Evolutionary conservation across 2,888 invertebrate species (phyloP).

Genomic region (Macroteleia sp.): DNA sequence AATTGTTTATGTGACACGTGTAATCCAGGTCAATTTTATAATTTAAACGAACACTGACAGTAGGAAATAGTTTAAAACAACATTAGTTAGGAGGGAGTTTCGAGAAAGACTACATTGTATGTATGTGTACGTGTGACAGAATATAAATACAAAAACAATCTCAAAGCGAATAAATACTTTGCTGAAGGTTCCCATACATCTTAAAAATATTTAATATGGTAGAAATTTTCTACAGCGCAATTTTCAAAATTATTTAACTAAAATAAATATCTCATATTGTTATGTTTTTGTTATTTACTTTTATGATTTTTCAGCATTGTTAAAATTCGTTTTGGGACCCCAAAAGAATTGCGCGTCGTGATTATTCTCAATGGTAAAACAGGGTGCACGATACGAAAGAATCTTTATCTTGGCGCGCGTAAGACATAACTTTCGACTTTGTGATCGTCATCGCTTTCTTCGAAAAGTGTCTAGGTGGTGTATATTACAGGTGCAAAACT

Average conservation of each 20-base stretch:
- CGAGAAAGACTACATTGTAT: conserved; percentile 22
- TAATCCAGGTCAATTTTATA: conserved; percentile 20
- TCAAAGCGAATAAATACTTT: conserved; percentile 32
- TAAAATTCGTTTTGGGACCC: conserved; percentile 30
- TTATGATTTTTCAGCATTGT: conserved; percentile 20
- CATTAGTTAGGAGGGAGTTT: conserved; percentile 40
- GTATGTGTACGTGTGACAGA: background rate
- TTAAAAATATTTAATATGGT: too few relatives aligned
- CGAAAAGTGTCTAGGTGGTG: conserved; percentile 38
- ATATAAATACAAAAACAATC: conserved; percentile 15
- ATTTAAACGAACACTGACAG: conserved; percentile 24
- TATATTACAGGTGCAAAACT: conserved; percentile 45
- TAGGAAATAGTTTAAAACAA: conserved; percentile 18
- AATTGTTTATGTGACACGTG: conserved; percentile 21
- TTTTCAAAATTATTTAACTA: too few relatives aligned
- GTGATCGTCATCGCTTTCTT: conserved; percentile 37
- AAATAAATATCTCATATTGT: too few relatives aligned
- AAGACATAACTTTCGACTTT: conserved; percentile 10
- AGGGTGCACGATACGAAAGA: conserved; percentile 38
- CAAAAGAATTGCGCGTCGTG: conserved; percentile 7
- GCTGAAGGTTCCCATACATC: conserved; percentile 19
- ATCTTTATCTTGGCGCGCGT: conserved; percentile 7
- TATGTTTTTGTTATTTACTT: background rate
- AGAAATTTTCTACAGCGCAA: too few relatives aligned
- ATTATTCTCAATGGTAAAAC: conserved; percentile 45